Base-by-base conservation (phyloP, 2,113 vertebrate genomes). In the Albula goreensis region DNA sequence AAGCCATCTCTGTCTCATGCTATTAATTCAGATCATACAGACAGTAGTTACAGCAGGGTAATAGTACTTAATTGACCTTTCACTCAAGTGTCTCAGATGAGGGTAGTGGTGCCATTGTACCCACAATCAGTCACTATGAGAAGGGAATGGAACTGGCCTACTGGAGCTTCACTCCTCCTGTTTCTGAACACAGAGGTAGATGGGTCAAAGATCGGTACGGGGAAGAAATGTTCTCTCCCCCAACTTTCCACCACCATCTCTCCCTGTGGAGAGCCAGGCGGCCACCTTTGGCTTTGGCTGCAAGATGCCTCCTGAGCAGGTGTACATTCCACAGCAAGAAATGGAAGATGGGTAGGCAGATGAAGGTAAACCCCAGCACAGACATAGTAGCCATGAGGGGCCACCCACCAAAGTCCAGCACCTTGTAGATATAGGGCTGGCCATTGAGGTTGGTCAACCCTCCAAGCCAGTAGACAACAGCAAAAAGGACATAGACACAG, bases 291-390 rank as follows among this genome's bases (percentile, higher is more conserved):
- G 66, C 22, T 50, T 1, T 49, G 57, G 19, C 60, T 22, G 22
- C 83, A 78, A 88, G 87, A 4, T 49, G 49, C 78, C 83, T 78
- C 57, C 80, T 85, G 78, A 88, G 82, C 57, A 82, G 85, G 17
- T 78, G 50, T 41, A 70, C 17, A 19, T 82, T 89, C 87, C 80
- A 80, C 50, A 86, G 63, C 80, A 88, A 63, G 85, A 88, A 87
- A 83, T 87, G 80, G 48, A 49, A 77, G 25, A 78, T 41, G 10
- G 85, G 84, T 78, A 85, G n/a, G 50, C 66, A 87, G 70, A 86
- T 25, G 50, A 80, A 25, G 31, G 48, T 77, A 50, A 85, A 82
- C 15, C 49, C 53, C 56, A 88, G 53, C 48, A 80, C 51, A 50
- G 50, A 82, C 50, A 74, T 1, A 48, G 60, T 22, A 1, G 88